phyloP scores from a whole-genome alignment of 2,888 invertebrate species.

The Andrena bicolor region DNA sequence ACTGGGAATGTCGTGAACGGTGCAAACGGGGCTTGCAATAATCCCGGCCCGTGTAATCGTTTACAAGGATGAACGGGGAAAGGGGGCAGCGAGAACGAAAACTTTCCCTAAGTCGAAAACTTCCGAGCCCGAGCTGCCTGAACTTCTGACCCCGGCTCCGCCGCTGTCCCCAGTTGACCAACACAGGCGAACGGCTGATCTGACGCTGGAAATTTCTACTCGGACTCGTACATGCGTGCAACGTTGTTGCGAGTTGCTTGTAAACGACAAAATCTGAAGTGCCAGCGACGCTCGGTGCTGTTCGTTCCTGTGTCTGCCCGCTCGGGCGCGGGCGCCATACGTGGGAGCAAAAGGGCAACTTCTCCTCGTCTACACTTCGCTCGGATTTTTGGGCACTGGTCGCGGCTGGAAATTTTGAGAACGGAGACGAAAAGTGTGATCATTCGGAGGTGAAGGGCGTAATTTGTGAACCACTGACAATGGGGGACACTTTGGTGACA shows the following conservation, averaged over 20 bases:
- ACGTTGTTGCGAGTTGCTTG: constrained; percentile 42
- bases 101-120: constrained; percentile 59
- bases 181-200: constrained; percentile 38
- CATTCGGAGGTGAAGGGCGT: too few relatives aligned
- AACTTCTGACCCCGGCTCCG: constrained; percentile 57
- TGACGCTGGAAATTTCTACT: constrained; percentile 53
- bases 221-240: constrained; percentile 49
- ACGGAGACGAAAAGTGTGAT: too few relatives aligned
- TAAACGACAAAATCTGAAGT: constrained; percentile 34
- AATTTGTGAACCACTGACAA: too few relatives aligned
- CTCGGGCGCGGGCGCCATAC: constrained; percentile 8
- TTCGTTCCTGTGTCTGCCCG: constrained; percentile 21
- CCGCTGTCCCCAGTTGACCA: constrained; percentile 32
- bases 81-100: constrained; percentile 42
- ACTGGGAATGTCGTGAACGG: constrained; percentile 45
- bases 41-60: constrained; percentile 49
- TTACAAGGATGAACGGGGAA: constrained; percentile 36
- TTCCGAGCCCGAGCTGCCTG: constrained; percentile 49
- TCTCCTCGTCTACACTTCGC: constrained; percentile 28
- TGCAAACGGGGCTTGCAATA: constrained; percentile 50
- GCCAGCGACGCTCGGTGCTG: constrained; percentile 40
- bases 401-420: constrained; percentile 1
- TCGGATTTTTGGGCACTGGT: neutral
- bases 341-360: constrained; percentile 21
- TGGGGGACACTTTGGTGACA: too few relatives aligned